Evolutionary conservation across 2,113 vertebrate species (phyloP).

Genomic region (Redunca redunca): DNA sequence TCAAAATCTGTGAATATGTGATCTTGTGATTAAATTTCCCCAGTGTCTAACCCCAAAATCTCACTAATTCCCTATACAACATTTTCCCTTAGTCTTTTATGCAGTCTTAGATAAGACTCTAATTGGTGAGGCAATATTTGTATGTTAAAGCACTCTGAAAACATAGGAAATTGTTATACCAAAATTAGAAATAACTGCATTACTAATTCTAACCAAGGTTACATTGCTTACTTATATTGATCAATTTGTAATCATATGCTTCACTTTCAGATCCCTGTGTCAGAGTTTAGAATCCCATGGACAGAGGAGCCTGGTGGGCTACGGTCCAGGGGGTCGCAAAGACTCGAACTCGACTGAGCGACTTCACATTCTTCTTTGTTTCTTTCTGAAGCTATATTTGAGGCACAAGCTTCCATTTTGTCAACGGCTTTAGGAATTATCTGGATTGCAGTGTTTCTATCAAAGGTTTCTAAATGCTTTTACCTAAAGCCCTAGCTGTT

Average conservation of each 20-base stretch:
- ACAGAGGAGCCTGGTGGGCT: too few relatives aligned
- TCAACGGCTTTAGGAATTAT: not conserved
- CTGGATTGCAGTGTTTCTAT: not conserved
- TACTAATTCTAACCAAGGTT: not conserved
- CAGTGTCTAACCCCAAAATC: slow-evolving; percentile 12
- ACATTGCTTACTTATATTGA: not conserved
- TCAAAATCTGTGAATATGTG: slow-evolving; percentile 53
- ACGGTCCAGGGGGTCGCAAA: too few relatives aligned
- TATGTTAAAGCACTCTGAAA: not conserved
- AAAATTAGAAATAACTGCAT: not conserved
- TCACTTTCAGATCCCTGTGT: not conserved
- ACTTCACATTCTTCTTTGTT: too few relatives aligned
- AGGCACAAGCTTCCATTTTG: not conserved
- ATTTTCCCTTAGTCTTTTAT: not conserved
- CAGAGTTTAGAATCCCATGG: not conserved
- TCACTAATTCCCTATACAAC: not conserved
- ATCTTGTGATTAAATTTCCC: not conserved
- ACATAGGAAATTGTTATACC: not conserved
- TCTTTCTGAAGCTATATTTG: not conserved
- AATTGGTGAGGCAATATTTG: not conserved
- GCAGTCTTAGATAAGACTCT: not conserved
- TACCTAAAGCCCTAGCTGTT: not conserved
- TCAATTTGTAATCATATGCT: not conserved
- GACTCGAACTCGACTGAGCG: too few relatives aligned
- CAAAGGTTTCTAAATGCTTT: not conserved